Evolutionary conservation across 2,113 vertebrate genomes (phyloP).

Genomic region (Triplophysa rosa): DNA sequence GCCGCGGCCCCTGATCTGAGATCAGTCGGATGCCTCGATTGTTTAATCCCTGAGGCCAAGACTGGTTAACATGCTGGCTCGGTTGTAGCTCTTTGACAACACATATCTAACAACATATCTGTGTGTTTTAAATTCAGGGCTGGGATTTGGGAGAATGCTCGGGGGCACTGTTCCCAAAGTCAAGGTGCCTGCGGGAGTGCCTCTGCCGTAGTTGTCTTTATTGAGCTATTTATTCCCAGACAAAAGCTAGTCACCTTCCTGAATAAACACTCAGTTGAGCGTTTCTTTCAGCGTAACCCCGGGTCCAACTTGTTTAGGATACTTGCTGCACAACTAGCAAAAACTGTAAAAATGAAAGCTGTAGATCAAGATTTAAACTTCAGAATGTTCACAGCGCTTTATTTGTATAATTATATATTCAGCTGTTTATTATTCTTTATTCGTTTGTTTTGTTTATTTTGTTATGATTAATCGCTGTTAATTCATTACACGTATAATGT

Average conservation of each 20-base stretch:
- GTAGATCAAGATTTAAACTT: too few relatives aligned
- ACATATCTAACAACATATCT: conserved; percentile 36
- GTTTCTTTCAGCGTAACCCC: not conserved
- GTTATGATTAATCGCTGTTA: too few relatives aligned
- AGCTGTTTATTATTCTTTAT: too few relatives aligned
- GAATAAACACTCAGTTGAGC: not conserved
- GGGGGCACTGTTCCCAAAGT: conserved; percentile 33
- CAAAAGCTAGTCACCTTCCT: conserved; percentile 14
- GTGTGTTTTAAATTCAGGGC: conserved; percentile 22
- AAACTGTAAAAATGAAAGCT: not conserved
- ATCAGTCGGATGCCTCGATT: conserved; percentile 26
- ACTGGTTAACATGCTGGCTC: conserved; percentile 10
- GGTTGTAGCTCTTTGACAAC: conserved; percentile 30
- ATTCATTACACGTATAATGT: too few relatives aligned
- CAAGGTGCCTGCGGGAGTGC: conserved; percentile 37
- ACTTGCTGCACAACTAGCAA: not conserved
- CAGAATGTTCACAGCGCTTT: too few relatives aligned
- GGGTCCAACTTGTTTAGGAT: not conserved
- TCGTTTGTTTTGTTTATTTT: too few relatives aligned
- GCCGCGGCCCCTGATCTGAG: conserved; percentile 12
- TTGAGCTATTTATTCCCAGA: conserved; percentile 20
- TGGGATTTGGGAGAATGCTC: conserved; percentile 31
- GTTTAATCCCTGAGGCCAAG: conserved; percentile 35
- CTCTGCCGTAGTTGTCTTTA: conserved; percentile 12
- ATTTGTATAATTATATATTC: too few relatives aligned